Evolutionary conservation across 2,888 invertebrate species (phyloP), one percentile per base, ranked within the genome.

Genomic region (Synanthedon tipuliformis): DNA sequence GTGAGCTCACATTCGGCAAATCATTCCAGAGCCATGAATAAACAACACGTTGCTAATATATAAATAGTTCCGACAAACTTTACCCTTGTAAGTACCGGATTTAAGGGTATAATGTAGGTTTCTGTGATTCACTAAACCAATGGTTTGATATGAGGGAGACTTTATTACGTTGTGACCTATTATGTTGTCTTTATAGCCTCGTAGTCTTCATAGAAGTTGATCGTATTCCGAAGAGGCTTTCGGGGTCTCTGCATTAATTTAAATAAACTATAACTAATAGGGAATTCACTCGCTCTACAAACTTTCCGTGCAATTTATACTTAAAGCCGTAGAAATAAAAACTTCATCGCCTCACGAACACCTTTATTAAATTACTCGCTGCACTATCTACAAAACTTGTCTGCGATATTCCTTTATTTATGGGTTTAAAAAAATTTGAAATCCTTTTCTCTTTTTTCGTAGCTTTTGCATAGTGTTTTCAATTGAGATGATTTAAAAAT

Each of bases 1-100:
- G 34, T 64, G 66, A 72, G 72, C 75, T 76, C 75, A 78, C 73
- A 73, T 75, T 73, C 66, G 61, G 69, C 68, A 71, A 81, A 83
- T 81, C 78, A 81, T 74, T 75, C 66, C 64, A 65, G 64, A 53
- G 59, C 68, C 67, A 71, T 75, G 70, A 75, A 80, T 73, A 75
- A 74, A 75, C 74, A 76, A 73, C 68, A 72, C 23, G 16, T 18
- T 34, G 34, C 34, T 2, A 49, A 49, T 10, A 12, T 49, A 15
- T 49, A 16, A 16, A 49, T 49, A 12, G 49, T 16, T 49, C 18
- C 16, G 45, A 45, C 45, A 15, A 45, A 13, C 45, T n/a, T 45
- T 45, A 12, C 45, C 45, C 15, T 45, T 45, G 45, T 13, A 45
- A 45, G 45, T 13, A 45, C n/a, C 13, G 45, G 34, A 34, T 34